Percentiles rank a stretch among this genome's conserved stretches.
phyloP scores from a whole-genome alignment of 2,797 vertebrate genomes.

The Darevskia mixta region DNA sequence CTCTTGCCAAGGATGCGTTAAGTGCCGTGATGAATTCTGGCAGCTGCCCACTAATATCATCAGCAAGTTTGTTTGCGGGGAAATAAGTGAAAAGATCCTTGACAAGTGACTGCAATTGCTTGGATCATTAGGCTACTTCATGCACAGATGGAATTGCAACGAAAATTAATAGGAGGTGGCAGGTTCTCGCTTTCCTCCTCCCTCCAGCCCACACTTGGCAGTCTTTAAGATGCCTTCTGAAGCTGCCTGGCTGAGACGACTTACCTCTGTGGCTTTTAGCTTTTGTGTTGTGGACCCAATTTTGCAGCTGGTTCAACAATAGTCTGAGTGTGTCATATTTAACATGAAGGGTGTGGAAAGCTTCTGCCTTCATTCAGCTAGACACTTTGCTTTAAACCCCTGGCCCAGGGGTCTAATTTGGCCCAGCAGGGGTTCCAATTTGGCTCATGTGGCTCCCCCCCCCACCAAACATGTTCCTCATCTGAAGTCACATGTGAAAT shows the following conservation, averaged over 20 bases:
- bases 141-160: not conserved
- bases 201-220: not conserved
- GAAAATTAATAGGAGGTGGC: conserved; percentile 15
- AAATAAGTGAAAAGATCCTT: conserved; percentile 33
- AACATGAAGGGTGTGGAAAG: not conserved
- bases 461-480: too few relatives aligned
- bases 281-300: not conserved
- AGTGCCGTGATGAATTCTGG: conserved; percentile 36
- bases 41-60: conserved; percentile 20
- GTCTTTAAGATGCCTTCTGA: not conserved
- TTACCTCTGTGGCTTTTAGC: not conserved
- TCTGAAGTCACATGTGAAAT: too few relatives aligned
- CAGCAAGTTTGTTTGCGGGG: conserved; percentile 31
- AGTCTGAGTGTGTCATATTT: not conserved
- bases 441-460: too few relatives aligned
- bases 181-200: not conserved
- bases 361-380: not conserved
- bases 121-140: conserved; percentile 25
- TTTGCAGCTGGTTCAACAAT: not conserved
- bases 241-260: not conserved
- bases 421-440: too few relatives aligned
- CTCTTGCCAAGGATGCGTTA: conserved; percentile 17
- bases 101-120: conserved; percentile 8
- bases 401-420: too few relatives aligned
- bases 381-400: not conserved